phyloP scores from a whole-genome alignment of 2,113 vertebrate species.

The Nothoprocta perdicaria region DNA sequence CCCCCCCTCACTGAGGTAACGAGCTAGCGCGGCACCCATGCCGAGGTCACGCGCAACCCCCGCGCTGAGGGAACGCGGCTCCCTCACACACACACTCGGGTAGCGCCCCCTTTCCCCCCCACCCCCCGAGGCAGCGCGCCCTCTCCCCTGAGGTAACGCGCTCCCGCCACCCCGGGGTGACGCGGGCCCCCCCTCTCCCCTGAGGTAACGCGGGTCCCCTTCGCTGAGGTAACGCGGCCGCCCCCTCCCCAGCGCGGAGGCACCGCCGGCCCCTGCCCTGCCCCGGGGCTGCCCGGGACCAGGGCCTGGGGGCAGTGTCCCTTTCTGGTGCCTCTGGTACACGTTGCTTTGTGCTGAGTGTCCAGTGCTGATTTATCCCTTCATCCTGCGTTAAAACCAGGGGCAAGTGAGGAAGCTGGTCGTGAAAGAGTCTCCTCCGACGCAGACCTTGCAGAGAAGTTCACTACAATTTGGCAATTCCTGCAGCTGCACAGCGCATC shows the following conservation, averaged over 20 bases:
- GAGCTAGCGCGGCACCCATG: background rate
- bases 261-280: no score
- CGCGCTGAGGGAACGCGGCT: background rate
- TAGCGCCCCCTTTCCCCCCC: no score
- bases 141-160: background rate
- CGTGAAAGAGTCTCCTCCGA: background rate
- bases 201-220: no score
- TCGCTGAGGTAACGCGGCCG: background rate
- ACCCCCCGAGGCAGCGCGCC: no score
- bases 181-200: background rate
- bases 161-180: no score
- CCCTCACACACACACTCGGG: no score
- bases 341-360: background rate
- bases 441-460: background rate
- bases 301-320: no score
- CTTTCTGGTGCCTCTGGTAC: no score
- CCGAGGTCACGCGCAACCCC: background rate
- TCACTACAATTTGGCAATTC: rapidly evolving
- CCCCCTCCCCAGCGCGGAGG: no score
- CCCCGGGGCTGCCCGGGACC: no score
- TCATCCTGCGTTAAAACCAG: background rate
- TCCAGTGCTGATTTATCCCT: no score
- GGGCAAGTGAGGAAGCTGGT: background rate
- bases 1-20: background rate
- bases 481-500: background rate